A percentile compares a stretch with the other conserved stretches of the same genome.
phyloP scores from a whole-genome alignment of 2,113 vertebrate species.

The Heptranchias perlo region DNA sequence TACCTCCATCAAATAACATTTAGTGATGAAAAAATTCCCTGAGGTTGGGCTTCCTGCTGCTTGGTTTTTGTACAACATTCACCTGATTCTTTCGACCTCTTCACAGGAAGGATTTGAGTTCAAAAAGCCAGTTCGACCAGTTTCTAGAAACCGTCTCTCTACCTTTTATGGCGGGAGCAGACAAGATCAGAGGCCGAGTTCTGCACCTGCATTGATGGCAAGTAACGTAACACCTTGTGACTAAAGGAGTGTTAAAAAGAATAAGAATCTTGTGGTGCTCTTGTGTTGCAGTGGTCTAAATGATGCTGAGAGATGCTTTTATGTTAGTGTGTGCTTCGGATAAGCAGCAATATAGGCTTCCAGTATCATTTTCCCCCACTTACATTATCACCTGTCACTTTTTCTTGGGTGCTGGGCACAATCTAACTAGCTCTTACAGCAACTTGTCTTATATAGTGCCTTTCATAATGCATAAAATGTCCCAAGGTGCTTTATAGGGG shows the following conservation, averaged over 20 bases:
- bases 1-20: background rate
- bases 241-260: background rate
- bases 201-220: conserved; percentile 68
- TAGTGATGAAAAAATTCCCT: background rate
- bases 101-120: conserved; percentile 83
- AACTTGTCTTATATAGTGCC: background rate
- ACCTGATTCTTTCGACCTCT: background rate
- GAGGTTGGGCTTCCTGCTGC: background rate
- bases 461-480: background rate
- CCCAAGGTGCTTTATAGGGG: background rate
- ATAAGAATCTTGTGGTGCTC: background rate
- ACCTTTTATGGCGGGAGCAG: conserved; percentile 47
- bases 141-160: conserved; percentile 54
- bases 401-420: background rate
- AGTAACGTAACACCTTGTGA: background rate
- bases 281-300: background rate
- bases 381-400: background rate
- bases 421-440: background rate
- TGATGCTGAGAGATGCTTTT: background rate
- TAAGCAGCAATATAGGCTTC: background rate
- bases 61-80: background rate
- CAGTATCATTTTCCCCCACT: background rate
- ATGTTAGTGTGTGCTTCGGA: background rate
- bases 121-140: conserved; percentile 81
- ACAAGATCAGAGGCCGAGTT: conserved; percentile 66